Conservation (phyloP, 2,797 vertebrate genomes). For the Acipenser ruthenus region DNA sequence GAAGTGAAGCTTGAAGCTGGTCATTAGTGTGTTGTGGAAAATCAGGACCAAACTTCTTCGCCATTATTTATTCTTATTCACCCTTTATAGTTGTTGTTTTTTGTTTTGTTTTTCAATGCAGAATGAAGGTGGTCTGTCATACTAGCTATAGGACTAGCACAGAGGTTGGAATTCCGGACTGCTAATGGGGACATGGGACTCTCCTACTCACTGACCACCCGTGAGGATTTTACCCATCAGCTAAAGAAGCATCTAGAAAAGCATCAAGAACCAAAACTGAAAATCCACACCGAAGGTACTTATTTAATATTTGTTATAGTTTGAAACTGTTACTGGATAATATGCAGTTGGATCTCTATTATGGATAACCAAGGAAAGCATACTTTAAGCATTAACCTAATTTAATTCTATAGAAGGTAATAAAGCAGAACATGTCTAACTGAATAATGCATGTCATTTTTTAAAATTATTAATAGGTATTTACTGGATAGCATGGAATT, state of each 20-base stretch:
- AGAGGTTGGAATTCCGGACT: slow-evolving; percentile 46
- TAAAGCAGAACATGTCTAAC: too few relatives aligned
- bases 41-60: slow-evolving; percentile 35
- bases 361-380: too few relatives aligned
- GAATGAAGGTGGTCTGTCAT: slow-evolving; percentile 50
- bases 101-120: slow-evolving; percentile 42
- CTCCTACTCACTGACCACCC: slow-evolving; percentile 67
- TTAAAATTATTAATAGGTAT: too few relatives aligned
- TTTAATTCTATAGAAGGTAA: too few relatives aligned
- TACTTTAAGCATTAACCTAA: too few relatives aligned
- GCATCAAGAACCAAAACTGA: slow-evolving; percentile 38
- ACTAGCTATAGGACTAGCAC: slow-evolving; percentile 41
- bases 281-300: slow-evolving; percentile 45
- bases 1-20: slow-evolving; percentile 53
- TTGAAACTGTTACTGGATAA: too few relatives aligned
- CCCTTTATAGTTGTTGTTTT: slow-evolving; percentile 6
- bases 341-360: too few relatives aligned
- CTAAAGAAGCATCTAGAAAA: slow-evolving; percentile 38
- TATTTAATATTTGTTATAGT: not conserved
- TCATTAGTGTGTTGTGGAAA: slow-evolving; percentile 48
- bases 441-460: too few relatives aligned
- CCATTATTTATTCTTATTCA: slow-evolving; percentile 19
- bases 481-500: too few relatives aligned
- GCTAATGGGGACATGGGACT: slow-evolving; percentile 82
- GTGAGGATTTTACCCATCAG: slow-evolving; percentile 56